These are phyloP conservation scores for Taeniopygia guttata DNA, from an alignment of 2,797 vertebrate genomes.

Conservation along the genomic window DNA sequence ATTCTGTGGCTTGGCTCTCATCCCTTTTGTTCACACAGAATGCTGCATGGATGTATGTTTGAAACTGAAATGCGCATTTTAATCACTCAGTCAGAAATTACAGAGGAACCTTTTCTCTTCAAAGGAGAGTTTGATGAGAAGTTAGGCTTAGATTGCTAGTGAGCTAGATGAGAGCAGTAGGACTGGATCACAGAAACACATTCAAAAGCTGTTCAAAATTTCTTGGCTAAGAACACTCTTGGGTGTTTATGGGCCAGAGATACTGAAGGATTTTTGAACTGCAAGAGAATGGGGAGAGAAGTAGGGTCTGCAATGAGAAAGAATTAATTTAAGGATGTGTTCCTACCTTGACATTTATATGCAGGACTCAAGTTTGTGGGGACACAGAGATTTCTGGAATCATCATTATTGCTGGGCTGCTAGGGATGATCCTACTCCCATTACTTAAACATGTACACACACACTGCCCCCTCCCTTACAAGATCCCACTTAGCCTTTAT, in stretches of 20 bases:
- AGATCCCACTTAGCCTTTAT: background rate
- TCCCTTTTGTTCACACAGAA: background rate
- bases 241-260: background rate
- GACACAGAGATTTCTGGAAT: background rate
- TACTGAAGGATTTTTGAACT: background rate
- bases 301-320: background rate
- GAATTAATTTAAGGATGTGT: background rate
- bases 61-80: background rate
- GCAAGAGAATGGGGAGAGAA: background rate
- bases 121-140: background rate
- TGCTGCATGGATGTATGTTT: background rate
- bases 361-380: background rate
- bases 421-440: background rate
- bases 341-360: background rate
- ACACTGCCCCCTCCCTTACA: background rate
- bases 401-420: background rate
- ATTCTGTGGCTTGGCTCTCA: background rate
- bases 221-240: background rate
- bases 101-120: background rate
- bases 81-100: background rate
- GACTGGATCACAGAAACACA: background rate
- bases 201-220: background rate
- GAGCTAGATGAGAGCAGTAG: background rate
- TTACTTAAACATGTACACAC: background rate
- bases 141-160: background rate